These are phyloP conservation scores for Tachina grossa DNA, from an alignment of 2,888 invertebrate genomes.

Conservation along the genomic window DNA sequence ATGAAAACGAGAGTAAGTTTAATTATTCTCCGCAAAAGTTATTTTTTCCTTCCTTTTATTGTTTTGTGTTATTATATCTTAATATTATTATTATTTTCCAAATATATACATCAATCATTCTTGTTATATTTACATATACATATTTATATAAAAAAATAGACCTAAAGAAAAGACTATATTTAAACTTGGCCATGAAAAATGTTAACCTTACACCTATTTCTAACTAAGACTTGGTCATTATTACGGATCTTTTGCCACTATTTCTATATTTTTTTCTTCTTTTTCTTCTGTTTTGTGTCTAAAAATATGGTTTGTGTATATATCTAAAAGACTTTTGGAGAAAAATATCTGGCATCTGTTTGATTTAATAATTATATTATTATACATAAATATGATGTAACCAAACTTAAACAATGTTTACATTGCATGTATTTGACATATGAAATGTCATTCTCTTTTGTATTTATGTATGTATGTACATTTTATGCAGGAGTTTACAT, in stretches of 20 bases:
- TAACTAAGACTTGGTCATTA: constrained; percentile 28
- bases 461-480: background rate
- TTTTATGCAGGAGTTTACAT: background rate
- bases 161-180: constrained; percentile 2
- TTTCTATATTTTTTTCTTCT: background rate
- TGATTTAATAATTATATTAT: constrained; percentile 20
- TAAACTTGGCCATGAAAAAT: constrained; percentile 4
- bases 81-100: constrained; percentile 12
- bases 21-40: constrained; percentile 46
- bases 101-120: background rate
- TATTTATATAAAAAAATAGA: background rate
- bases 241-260: constrained; percentile 19
- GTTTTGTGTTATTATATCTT: constrained; percentile 14
- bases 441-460: background rate
- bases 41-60: constrained; percentile 23
- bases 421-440: background rate
- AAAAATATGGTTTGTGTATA: constrained; percentile 46
- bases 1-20: constrained; percentile 96
- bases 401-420: background rate
- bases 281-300: constrained; percentile 12
- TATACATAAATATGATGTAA: background rate
- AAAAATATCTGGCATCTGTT: constrained; percentile 18
- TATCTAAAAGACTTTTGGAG: background rate
- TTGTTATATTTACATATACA: constrained; percentile 3
- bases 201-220: constrained; percentile 9